Conservation (phyloP, 2,113 vertebrate species). For the Caracal caracal region DNA sequence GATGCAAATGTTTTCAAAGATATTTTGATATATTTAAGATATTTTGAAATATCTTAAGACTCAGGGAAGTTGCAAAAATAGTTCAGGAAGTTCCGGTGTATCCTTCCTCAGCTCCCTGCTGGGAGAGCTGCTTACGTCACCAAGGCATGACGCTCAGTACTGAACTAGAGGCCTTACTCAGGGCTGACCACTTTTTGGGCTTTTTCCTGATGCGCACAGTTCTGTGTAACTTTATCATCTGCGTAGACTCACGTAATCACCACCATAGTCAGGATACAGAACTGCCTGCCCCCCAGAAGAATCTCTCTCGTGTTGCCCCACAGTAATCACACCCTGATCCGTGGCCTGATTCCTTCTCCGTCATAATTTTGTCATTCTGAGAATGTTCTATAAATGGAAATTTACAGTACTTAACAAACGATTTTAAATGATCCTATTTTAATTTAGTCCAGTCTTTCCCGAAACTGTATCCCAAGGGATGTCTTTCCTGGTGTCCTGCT, state of each 20-base stretch:
- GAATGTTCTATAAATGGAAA: background rate
- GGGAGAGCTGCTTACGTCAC: background rate
- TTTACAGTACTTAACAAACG: background rate
- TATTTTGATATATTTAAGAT: no score
- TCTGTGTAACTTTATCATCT: background rate
- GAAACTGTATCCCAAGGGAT: background rate
- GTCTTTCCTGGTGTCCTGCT: background rate
- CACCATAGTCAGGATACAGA: background rate
- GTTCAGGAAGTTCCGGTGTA: background rate
- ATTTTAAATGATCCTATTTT: background rate
- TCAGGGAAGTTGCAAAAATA: background rate
- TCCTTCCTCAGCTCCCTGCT: background rate
- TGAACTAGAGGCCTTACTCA: no score
- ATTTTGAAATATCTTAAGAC: background rate
- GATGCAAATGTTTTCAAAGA: background rate
- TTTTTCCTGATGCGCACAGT: background rate
- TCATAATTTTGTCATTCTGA: background rate
- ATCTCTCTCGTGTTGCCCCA: accelerated
- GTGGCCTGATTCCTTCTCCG: background rate
- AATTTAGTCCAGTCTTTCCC: background rate
- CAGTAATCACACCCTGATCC: background rate
- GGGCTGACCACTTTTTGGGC: background rate
- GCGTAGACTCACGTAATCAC: background rate
- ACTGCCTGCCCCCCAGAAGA: background rate
- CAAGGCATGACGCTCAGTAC: no score